Percentiles rank a stretch among this genome's conserved stretches.
phyloP scores from a whole-genome alignment of 2,888 invertebrate species.

The Pseudococcus jackbeardsleyi region DNA sequence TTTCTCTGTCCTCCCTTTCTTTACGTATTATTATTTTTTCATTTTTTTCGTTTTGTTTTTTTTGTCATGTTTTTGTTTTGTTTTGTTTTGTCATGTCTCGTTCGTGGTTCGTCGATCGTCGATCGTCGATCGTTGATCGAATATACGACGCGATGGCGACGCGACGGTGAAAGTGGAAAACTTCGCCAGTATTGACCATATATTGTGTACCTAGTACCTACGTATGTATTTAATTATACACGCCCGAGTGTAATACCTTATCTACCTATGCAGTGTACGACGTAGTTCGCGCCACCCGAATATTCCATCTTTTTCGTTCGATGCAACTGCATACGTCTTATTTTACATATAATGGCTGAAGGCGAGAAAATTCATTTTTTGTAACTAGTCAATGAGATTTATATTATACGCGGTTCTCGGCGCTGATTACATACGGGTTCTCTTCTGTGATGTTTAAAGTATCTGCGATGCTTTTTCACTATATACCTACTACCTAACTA shows the following conservation, averaged over 20 bases:
- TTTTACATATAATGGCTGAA: background rate
- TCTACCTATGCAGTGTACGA: background rate
- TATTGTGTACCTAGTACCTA: background rate
- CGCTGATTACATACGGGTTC: background rate
- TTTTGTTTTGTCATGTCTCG: background rate
- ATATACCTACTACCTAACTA: too few relatives aligned
- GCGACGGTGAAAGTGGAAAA: background rate
- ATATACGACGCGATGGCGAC: background rate
- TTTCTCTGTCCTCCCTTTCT: background rate
- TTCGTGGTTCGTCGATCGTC: background rate
- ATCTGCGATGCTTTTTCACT: too few relatives aligned
- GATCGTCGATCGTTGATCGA: background rate
- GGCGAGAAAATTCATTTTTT: background rate
- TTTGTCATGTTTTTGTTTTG: background rate
- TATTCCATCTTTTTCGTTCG: background rate
- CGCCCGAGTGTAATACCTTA: too few relatives aligned
- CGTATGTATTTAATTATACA: background rate
- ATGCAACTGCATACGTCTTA: background rate
- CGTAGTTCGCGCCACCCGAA: background rate
- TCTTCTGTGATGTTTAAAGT: too few relatives aligned
- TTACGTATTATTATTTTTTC: background rate
- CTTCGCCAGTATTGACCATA: background rate
- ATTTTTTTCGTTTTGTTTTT: background rate
- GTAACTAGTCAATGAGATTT: constrained; percentile 2
- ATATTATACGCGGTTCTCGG: background rate